Conservation (phyloP, 1,140 invertebrate species). For the Aphidius ervi region DNA sequence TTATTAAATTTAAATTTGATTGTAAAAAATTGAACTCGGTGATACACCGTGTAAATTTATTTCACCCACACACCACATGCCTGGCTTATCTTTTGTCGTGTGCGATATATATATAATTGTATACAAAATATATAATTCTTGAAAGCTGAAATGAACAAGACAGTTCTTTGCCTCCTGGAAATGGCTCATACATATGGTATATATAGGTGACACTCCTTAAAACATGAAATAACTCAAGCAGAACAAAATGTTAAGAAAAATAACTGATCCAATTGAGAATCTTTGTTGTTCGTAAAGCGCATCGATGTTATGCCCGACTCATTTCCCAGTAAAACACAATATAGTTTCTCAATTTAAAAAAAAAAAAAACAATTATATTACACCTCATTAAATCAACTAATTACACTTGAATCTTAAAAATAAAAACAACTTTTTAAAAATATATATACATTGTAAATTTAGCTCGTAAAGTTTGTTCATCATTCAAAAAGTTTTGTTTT, state of each 20-base stretch:
- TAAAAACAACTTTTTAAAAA: too few relatives aligned
- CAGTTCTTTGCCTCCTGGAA: slow-evolving; percentile 13
- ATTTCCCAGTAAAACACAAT: slow-evolving; percentile 1
- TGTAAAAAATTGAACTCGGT: slow-evolving; percentile 15
- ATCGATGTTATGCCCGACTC: slow-evolving; percentile 5
- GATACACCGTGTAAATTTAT: slow-evolving; percentile 4
- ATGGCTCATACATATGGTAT: slow-evolving; percentile 5
- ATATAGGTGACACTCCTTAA: slow-evolving; percentile 13
- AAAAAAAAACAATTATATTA: not conserved
- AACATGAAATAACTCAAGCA: slow-evolving; percentile 12
- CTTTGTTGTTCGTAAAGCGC: slow-evolving; percentile 1
- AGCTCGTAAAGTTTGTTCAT: too few relatives aligned
- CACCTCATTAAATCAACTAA: too few relatives aligned
- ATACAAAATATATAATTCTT: not conserved
- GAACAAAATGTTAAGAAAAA: too few relatives aligned
- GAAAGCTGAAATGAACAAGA: not conserved
- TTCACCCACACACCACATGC: slow-evolving; percentile 10
- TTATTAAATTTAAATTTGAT: not conserved
- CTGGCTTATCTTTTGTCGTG: not conserved
- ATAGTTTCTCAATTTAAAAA: not conserved
- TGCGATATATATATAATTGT: not conserved
- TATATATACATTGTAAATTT: too few relatives aligned
- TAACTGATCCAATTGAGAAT: not conserved
- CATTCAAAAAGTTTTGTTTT: too few relatives aligned
- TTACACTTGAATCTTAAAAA: too few relatives aligned